Conservation (phyloP, 2,888 invertebrate genomes). For the Caenorhabditis virilis region DNA sequence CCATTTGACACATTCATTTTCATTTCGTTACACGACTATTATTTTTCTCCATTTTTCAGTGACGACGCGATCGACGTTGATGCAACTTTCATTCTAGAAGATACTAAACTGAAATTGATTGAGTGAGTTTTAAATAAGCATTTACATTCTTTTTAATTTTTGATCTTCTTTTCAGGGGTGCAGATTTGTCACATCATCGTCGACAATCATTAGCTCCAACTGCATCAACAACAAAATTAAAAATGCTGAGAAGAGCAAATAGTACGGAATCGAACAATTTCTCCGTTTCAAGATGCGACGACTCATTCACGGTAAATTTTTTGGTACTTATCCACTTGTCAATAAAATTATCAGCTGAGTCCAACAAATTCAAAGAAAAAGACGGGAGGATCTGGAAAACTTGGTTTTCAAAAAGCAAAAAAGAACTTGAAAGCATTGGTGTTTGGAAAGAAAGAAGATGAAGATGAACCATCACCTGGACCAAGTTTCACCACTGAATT, state of each 20-base stretch:
- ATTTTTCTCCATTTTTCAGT: too few species aligned
- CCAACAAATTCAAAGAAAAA: conserved; percentile 41
- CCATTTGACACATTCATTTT: neutral
- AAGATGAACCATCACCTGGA: conserved; percentile 50
- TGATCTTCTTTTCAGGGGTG: conserved; percentile 20
- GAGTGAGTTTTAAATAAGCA: conserved; percentile 29
- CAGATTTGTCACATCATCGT: conserved; percentile 51
- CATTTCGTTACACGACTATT: neutral
- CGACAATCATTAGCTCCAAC: conserved; percentile 64
- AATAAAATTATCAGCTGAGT: conserved; percentile 19
- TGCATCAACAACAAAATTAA: conserved; percentile 61
- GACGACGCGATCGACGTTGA: conserved; percentile 60
- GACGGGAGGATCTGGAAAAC: conserved; percentile 60
- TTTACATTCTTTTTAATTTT: neutral
- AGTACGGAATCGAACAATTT: conserved; percentile 62
- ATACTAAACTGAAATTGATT: conserved; percentile 64
- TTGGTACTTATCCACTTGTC: neutral
- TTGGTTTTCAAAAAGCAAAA: conserved; percentile 71
- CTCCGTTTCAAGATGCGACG: conserved; percentile 26
- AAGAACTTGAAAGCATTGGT: conserved; percentile 70
- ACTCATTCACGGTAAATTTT: conserved; percentile 22
- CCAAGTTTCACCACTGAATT: conserved; percentile 36
- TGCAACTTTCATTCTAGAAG: conserved; percentile 66
- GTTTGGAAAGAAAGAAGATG: conserved; percentile 65
- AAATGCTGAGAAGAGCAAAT: conserved; percentile 65